Conservation (phyloP, 2,113 vertebrate species). For the Tragelaphus imberbis region DNA sequence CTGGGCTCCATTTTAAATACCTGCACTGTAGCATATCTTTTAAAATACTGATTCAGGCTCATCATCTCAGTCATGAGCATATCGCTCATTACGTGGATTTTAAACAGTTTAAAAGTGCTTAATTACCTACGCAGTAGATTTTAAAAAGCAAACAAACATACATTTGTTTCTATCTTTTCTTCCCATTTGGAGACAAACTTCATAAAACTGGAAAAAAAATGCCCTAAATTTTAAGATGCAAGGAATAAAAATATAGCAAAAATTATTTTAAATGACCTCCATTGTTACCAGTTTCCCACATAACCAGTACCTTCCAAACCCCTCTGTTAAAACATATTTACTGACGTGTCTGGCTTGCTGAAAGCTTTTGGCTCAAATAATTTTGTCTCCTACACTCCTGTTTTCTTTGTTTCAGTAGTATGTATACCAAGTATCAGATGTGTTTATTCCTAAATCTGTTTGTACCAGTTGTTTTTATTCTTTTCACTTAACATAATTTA, state of each 20-base stretch:
- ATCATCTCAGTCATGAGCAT: background rate
- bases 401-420: background rate
- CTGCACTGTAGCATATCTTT: background rate
- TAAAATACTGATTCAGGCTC: background rate
- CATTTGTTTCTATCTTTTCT: background rate
- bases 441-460: slow-evolving; percentile 57
- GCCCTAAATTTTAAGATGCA: background rate
- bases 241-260: background rate
- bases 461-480: slow-evolving; percentile 46
- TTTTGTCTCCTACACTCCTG: background rate
- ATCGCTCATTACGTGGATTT: background rate
- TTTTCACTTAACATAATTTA: slow-evolving; percentile 36
- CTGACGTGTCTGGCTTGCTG: background rate
- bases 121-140: background rate
- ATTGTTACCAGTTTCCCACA: background rate
- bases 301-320: background rate
- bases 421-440: slow-evolving; percentile 42
- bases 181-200: background rate
- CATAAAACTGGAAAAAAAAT: background rate
- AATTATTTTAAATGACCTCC: background rate
- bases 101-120: background rate
- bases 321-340: background rate
- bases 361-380: background rate
- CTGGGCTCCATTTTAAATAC: background rate
- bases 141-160: background rate